These are phyloP conservation scores for Megalops cyprinoides DNA, from an alignment of 2,797 vertebrate species.

Conservation along the genomic window DNA sequence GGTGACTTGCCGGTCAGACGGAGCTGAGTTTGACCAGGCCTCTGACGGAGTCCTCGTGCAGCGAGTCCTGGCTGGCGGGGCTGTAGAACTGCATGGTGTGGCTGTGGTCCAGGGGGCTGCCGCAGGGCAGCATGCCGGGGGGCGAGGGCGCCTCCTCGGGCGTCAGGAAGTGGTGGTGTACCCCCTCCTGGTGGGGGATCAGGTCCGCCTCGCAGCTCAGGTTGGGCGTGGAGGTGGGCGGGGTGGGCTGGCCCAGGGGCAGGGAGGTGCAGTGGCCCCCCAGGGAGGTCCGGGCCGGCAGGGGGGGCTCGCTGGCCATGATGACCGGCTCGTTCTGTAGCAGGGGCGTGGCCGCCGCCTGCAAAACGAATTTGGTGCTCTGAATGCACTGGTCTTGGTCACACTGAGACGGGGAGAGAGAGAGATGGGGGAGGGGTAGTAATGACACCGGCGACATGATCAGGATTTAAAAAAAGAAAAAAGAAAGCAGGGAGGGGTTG, in stretches of 20 bases:
- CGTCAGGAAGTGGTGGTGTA: slow-evolving; percentile 89
- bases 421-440: slow-evolving; percentile 48
- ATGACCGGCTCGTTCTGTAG: slow-evolving; percentile 90
- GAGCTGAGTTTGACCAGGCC: slow-evolving; percentile 97
- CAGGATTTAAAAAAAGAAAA: not conserved
- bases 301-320: slow-evolving; percentile 80
- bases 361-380: slow-evolving; percentile 99
- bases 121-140: slow-evolving; percentile 84
- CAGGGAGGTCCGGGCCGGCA: slow-evolving; percentile 79
- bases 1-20: slow-evolving; percentile 84
- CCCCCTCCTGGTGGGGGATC: slow-evolving; percentile 50
- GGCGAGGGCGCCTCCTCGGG: slow-evolving; percentile 92
- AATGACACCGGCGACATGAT: slow-evolving; percentile 6
- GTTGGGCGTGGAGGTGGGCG: slow-evolving; percentile 89
- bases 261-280: slow-evolving; percentile 82
- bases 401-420: slow-evolving; percentile 77
- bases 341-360: slow-evolving; percentile 92
- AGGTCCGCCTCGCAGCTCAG: slow-evolving; percentile 80
- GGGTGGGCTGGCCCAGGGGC: slow-evolving; percentile 88
- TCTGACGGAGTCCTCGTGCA: slow-evolving; percentile 95
- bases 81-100: slow-evolving; percentile 86
- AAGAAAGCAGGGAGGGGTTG: not conserved
- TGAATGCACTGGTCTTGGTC: slow-evolving; percentile 99
- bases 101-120: slow-evolving; percentile 84
- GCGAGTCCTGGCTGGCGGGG: slow-evolving; percentile 92